Evolutionary conservation across 2,888 invertebrate genomes (phyloP), one percentile per base, ranked within the genome.

Genomic region (Cabera pusaria): DNA sequence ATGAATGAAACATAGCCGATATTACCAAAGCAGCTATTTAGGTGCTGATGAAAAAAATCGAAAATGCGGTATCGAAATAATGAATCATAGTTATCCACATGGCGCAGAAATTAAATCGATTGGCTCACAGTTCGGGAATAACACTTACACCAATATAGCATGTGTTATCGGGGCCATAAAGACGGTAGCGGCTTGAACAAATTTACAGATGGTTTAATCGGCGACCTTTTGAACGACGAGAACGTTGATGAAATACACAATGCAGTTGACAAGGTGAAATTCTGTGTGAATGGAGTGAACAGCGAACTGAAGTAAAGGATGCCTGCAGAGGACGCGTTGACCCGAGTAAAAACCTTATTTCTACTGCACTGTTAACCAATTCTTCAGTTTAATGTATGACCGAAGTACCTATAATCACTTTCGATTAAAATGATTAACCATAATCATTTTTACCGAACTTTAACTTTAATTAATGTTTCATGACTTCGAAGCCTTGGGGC

Each of bases 241-340:
- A 62, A 62, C 64, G 64, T 63, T 67, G 71, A 68, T 63, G 70
- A 67, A 70, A 70, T 63, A 70, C 61, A 68, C 71, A 71, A 64
- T 67, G 64, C 64, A 64, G 69, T 71, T 70, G 72, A 68, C 82
- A 82, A 82, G 83, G 83, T 81, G 74, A 83, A 80, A 78, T 81
- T 77, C 71, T 60, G 68, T 62, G 41, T 31, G 35, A 42, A 70
- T 64, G 49, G 64, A 82, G 82, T 82, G 82, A 81, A 79, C 58
- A 82, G 80, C 71, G 64, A 54, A 57, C 62, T 59, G 59, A 57
- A 60, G 68, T 70, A 41, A 77, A 72, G 75, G 75, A 76, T 77
- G 71, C 59, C 49, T 59, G 56, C 54, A 64, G 68, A 71, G 68
- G 72, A 72, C 73, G 64, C 64, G 61, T 44, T 69, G 72, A 68